A percentile compares a stretch with the other conserved stretches of the same genome.
Conservation (phyloP, 1,140 invertebrate species). For the Coboldia fuscipes region DNA sequence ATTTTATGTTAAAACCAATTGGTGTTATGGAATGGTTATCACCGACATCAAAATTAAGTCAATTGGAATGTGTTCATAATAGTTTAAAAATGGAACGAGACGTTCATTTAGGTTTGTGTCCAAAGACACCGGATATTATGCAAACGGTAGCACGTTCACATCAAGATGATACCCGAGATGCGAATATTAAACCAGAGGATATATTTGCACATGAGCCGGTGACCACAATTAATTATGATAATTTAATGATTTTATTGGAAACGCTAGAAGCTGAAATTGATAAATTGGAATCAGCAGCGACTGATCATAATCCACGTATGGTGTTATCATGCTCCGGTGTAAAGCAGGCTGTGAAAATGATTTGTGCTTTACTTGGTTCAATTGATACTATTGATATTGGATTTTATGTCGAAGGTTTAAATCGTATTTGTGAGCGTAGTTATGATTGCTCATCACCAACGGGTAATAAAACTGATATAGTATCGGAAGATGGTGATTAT, state of each 20-base stretch:
- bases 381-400: conserved; percentile 71
- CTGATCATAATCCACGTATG: conserved; percentile 29
- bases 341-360: conserved; percentile 76
- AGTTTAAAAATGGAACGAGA: conserved; percentile 87
- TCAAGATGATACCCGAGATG: conserved; percentile 53
- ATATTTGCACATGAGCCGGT: conserved; percentile 49
- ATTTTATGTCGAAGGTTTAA: conserved; percentile 46
- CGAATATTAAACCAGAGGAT: conserved; percentile 44
- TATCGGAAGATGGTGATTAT: conserved; percentile 31
- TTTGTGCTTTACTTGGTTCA: conserved; percentile 68
- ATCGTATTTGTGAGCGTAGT: conserved; percentile 30
- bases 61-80: conserved; percentile 84
- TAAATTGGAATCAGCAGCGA: conserved; percentile 39
- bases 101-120: conserved; percentile 53
- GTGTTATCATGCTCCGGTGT: conserved; percentile 30
- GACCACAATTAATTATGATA: conserved; percentile 51
- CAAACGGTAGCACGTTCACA: conserved; percentile 24
- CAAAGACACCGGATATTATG: conserved; percentile 33
- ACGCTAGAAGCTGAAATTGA: conserved; percentile 64
- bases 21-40: conserved; percentile 19
- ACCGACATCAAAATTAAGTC: conserved; percentile 41
- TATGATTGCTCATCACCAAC: conserved; percentile 12
- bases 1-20: conserved; percentile 33
- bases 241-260: conserved; percentile 57
- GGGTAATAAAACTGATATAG: conserved; percentile 18